Percentiles rank a stretch among this genome's conserved stretches.
phyloP scores from a whole-genome alignment of 35 echinoderm and acorn worm species.

The Heliocidaris tuberculata region DNA sequence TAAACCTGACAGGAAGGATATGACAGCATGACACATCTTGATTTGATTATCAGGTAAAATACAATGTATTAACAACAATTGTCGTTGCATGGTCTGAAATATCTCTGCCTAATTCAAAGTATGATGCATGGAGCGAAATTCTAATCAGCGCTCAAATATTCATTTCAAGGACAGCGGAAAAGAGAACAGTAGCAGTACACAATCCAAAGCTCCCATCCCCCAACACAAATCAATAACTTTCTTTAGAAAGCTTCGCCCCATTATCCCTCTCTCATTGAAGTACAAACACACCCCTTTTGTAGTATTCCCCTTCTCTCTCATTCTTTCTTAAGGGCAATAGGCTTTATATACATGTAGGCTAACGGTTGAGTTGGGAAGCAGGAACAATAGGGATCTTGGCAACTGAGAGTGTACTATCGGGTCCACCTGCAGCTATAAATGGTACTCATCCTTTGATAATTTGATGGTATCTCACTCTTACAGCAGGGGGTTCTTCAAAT shows the following conservation, averaged over 20 bases:
- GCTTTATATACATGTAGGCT: not conserved
- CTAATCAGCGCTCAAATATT: not conserved
- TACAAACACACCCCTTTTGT: slow-evolving; percentile 15
- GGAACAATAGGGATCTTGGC: not conserved
- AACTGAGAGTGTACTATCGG: not conserved
- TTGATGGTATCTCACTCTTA: not conserved
- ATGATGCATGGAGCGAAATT: not conserved
- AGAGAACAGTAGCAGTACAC: not conserved
- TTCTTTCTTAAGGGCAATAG: not conserved
- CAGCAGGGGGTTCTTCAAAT: not conserved
- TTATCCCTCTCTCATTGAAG: not conserved
- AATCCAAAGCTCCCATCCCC: not conserved
- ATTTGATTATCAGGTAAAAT: not conserved
- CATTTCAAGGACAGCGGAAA: slow-evolving; percentile 5
- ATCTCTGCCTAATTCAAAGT: not conserved
- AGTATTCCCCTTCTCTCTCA: not conserved
- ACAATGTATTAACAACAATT: not conserved
- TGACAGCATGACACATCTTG: not conserved
- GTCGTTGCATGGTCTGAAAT: not conserved
- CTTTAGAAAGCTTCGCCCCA: not conserved
- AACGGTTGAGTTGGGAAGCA: not conserved
- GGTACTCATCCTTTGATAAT: not conserved
- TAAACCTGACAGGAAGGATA: not conserved
- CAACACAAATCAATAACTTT: slow-evolving; percentile 27
- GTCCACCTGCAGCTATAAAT: not conserved